Base-by-base conservation (phyloP, 1,140 invertebrate genomes). In the Lucilia sericata region DNA sequence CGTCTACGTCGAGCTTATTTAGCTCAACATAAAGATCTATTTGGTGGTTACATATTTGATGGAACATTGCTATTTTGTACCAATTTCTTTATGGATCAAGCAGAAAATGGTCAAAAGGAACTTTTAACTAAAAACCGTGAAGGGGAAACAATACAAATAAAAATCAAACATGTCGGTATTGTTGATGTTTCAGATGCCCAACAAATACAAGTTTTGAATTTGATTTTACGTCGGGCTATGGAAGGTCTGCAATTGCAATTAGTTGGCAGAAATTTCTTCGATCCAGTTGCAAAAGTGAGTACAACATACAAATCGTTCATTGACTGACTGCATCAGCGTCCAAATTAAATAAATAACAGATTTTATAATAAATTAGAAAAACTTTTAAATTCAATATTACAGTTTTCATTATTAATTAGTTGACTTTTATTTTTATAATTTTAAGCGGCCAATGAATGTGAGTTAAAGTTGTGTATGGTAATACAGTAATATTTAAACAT, bases 241-340 rank as follows among this genome's bases (percentile, higher is more conserved):
- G 92, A 91, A 2, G 86, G 92, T 7, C 88, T 96, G 7, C 88
- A 94, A 0, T 88, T 96, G 1, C 93, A 96, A 88, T 88, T 95
- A 9, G 93, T 98, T 21, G 94, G 95, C 0, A 91, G 96, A 42
- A 95, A 98, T 88, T 98, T 94, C 87, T 98, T 94, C 89, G 96
- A 97, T 91, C 92, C 94, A 0, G 74, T 86, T 8, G 92, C 93
- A 7, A 94, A 94, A 90, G 94, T 95, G 91, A 91, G 30, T 5
- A 8, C 36, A 21, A 21, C 51, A 42, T 8, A 42, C 42, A 10
- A 42, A 42, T 8, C 10, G 10, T 42, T 42, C 25, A 42, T 42
- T 8, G 2, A 42, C 2, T 8, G 2, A 42, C 2, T 42, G 42
- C 25, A 30, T 30, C 25, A 2, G 25, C 3, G 25, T 30, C 25